phyloP scores from a whole-genome alignment of 2,888 invertebrate species.

The Polyommatus iphigenia region DNA sequence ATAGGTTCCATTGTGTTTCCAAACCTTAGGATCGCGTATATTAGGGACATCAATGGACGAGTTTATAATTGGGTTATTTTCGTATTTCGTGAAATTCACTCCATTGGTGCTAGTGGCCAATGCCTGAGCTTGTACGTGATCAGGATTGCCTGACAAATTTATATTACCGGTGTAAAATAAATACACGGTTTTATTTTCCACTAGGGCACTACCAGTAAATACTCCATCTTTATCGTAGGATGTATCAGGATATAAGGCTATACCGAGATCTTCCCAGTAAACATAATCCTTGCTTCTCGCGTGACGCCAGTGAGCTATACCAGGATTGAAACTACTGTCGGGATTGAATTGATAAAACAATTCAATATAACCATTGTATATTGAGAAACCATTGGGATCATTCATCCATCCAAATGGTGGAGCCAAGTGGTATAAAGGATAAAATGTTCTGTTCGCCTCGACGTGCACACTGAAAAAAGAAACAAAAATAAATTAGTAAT shows the following conservation, averaged over 20 bases:
- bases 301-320: constrained; percentile 58
- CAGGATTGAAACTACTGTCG: constrained; percentile 39
- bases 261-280: constrained; percentile 53
- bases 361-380: constrained; percentile 62
- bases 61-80: constrained; percentile 44
- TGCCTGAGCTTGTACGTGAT: constrained; percentile 42
- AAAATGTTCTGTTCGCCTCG: constrained; percentile 40
- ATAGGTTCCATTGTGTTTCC: constrained; percentile 45
- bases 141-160: constrained; percentile 40
- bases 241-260: constrained; percentile 51
- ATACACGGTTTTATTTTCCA: constrained; percentile 46
- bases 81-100: constrained; percentile 42
- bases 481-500: not conserved
- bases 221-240: constrained; percentile 45
- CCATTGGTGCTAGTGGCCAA: constrained; percentile 45
- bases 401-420: constrained; percentile 74
- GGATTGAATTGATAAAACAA: constrained; percentile 73
- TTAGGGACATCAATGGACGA: constrained; percentile 42
- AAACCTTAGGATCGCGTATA: constrained; percentile 54
- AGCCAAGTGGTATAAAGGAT: constrained; percentile 59
- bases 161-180: constrained; percentile 47
- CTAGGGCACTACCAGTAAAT: constrained; percentile 51
- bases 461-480: constrained; percentile 21
- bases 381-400: constrained; percentile 76
- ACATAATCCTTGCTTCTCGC: constrained; percentile 53